phyloP scores from a whole-genome alignment of 2,888 invertebrate genomes.

The Enchytraeus crypticus region DNA sequence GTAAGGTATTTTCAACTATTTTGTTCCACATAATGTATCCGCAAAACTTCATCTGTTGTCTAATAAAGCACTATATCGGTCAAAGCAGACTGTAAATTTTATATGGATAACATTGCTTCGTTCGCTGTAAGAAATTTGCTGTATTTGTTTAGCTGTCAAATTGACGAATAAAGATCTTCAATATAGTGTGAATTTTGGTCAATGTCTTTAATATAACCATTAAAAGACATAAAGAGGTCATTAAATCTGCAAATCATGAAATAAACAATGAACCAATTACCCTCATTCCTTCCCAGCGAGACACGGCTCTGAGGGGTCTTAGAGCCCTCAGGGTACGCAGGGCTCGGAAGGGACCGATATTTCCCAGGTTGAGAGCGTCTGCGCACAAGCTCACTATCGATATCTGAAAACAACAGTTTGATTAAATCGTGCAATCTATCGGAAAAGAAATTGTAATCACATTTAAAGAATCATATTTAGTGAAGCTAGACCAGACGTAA shows the following conservation, averaged over 20 bases:
- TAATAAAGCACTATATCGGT: too few relatives aligned
- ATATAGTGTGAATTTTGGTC: neutral
- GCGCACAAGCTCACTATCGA: slow-evolving; percentile 83
- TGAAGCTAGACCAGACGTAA: too few relatives aligned
- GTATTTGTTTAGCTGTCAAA: too few relatives aligned
- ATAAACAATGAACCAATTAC: slow-evolving; percentile 51
- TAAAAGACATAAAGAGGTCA: neutral
- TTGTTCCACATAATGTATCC: too few relatives aligned
- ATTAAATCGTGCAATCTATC: too few relatives aligned
- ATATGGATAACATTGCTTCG: too few relatives aligned
- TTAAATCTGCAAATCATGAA: neutral
- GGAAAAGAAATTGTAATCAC: too few relatives aligned
- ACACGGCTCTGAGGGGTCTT: too few relatives aligned
- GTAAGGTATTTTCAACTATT: too few relatives aligned
- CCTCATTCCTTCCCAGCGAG: slow-evolving; percentile 99
- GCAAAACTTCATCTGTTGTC: too few relatives aligned
- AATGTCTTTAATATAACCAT: neutral
- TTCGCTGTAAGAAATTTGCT: neutral
- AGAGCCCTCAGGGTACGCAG: slow-evolving; percentile 91
- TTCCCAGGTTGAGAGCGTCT: slow-evolving; percentile 69
- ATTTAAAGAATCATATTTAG: too few relatives aligned
- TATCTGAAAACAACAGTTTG: slow-evolving; percentile 50
- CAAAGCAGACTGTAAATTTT: too few relatives aligned
- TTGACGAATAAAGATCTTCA: neutral
- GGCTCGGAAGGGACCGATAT: slow-evolving; percentile 95